These are phyloP conservation scores for Gulo gulo DNA, from an alignment of 2,113 vertebrate genomes.

Conservation along the genomic window DNA sequence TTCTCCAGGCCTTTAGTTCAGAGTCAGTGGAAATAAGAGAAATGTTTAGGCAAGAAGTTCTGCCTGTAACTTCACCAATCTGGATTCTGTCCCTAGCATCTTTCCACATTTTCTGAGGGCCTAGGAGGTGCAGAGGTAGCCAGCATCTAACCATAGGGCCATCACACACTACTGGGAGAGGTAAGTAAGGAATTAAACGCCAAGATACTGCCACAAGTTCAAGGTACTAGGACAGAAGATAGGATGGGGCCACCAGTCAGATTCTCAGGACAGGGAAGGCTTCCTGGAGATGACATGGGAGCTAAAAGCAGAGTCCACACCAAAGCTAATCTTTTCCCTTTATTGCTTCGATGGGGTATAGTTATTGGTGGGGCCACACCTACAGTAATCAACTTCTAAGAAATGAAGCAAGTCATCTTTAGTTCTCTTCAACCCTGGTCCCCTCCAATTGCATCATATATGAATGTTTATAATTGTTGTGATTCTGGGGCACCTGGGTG, in stretches of 20 bases:
- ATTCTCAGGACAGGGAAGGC: neutral
- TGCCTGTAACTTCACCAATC: neutral
- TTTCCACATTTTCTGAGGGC: neutral
- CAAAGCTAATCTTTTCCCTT: conserved; percentile 38
- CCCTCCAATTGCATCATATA: neutral
- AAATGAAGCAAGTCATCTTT: conserved; percentile 7
- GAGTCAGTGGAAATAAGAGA: neutral
- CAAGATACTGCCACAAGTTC: neutral
- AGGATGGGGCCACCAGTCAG: neutral
- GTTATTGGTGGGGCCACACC: neutral
- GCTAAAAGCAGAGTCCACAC: conserved; percentile 30
- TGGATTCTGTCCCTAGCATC: neutral
- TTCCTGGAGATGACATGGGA: conserved; percentile 49
- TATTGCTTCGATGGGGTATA: neutral
- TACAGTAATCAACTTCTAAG: conserved; percentile 10
- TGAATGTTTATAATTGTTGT: neutral
- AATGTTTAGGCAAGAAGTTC: neutral
- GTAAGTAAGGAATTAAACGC: conserved; percentile 10
- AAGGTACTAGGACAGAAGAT: neutral
- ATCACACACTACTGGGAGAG: neutral
- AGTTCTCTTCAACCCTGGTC: neutral
- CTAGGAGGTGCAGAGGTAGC: neutral
- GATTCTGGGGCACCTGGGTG: neutral
- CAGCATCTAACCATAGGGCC: neutral
- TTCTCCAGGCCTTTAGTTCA: neutral